Conservation (phyloP, 1,140 invertebrate genomes). For the Bombus confusus region DNA sequence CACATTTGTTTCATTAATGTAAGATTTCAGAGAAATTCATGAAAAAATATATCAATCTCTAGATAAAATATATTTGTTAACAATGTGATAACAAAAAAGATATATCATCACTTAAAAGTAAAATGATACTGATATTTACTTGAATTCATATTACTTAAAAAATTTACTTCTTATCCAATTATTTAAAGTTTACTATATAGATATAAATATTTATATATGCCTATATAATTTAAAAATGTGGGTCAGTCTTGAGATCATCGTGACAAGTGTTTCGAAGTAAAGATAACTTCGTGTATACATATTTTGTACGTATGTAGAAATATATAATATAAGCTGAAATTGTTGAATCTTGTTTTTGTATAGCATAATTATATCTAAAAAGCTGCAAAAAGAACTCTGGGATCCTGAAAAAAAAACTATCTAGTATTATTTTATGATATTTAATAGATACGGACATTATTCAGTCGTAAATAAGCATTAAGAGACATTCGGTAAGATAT, state of each 20-base stretch:
- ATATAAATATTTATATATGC: background rate
- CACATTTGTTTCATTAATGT: background rate
- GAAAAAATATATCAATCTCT: background rate
- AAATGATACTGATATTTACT: background rate
- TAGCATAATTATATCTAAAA: background rate
- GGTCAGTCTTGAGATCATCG: conserved; percentile 8
- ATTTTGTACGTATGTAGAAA: background rate
- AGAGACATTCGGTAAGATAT: conserved; percentile 9
- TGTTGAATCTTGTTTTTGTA: background rate
- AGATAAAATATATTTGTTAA: background rate
- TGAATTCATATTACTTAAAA: background rate
- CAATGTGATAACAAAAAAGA: background rate
- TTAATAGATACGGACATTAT: background rate
- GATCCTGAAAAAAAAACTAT: background rate
- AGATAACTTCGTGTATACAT: background rate
- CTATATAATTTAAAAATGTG: conserved; percentile 10
- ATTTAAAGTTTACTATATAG: background rate
- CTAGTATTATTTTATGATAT: background rate
- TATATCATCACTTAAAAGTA: background rate
- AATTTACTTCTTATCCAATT: background rate
- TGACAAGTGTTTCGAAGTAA: conserved; percentile 10
- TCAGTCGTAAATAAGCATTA: background rate
- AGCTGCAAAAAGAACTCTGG: no score
- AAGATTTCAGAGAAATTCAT: background rate
- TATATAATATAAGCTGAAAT: conserved; percentile 25